These are phyloP conservation scores for Chrysochloris asiatica DNA, from an alignment of 2,113 vertebrate genomes.

Conservation along the genomic window DNA sequence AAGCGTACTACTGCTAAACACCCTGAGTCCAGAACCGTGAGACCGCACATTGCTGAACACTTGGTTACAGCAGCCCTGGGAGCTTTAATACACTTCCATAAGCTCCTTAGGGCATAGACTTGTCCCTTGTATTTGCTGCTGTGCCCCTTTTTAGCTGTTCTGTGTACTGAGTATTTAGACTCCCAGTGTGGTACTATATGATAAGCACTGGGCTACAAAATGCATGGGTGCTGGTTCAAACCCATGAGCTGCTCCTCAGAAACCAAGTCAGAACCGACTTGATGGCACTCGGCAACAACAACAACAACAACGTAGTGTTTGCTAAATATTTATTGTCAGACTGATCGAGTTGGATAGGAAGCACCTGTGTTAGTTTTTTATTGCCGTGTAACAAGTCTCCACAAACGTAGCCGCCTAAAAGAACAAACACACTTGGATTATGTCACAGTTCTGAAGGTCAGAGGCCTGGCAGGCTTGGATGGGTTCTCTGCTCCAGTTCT, in stretches of 20 bases:
- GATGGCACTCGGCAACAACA: no score
- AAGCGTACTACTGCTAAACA: background rate
- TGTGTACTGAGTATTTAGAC: no score
- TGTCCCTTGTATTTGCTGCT: fast-evolving
- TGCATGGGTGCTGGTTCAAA: no score
- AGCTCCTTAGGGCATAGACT: background rate
- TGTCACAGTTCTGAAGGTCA: background rate
- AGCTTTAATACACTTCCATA: background rate
- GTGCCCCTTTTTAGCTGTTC: background rate
- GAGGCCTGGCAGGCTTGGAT: background rate
- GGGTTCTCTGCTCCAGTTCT: no score
- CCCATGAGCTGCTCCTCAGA: no score
- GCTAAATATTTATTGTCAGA: background rate
- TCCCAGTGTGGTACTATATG: no score
- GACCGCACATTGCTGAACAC: background rate
- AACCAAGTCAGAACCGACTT: no score
- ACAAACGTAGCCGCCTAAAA: background rate
- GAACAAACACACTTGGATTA: background rate
- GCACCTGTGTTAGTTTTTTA: background rate
- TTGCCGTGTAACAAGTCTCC: background rate
- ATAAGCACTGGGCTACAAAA: no score
- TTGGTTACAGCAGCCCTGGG: background rate
- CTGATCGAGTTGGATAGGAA: background rate
- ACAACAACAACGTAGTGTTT: background rate
- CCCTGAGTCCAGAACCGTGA: background rate